Base-by-base conservation (phyloP, 2,888 invertebrate genomes). In the Galeruca laticollis region DNA sequence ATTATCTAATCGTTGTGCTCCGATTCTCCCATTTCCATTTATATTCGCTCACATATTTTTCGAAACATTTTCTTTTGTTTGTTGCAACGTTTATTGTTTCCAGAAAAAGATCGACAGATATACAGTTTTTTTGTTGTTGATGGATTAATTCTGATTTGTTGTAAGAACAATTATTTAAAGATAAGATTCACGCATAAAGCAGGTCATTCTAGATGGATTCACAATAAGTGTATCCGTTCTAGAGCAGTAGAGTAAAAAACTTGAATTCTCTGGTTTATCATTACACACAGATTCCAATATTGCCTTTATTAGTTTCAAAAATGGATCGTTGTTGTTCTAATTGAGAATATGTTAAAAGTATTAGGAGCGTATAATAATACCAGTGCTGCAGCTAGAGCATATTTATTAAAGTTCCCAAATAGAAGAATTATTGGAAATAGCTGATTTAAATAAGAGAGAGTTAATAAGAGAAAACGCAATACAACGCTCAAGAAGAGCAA, bases 1-100 rank as follows among this genome's bases (percentile, higher is more conserved):
- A 69, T 69, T 69, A 69, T 69, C 68, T 69, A 69, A 69, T 62
- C 68, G 68, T 69, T 51, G 68, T 69, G 68, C 68, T 69, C 68
- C 68, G 63, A 59, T 69, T 69, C 68, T 40, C 59, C 43, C 63
- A 59, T 60, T 69, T 63, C 68, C 68, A 69, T 63, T 69, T 63
- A 59, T 59, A 63, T 69, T 59, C 51, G 63, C 59, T 63, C 56
- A 63, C 52, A 49, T 40, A 63, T 69, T 69, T 69, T 69, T 68
- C 64, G 64, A 64, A 64, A 64, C 56, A 21, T 64, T 64, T 64
- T 64, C 64, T 64, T 54, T 64, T 64, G 56, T 64, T 64, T 64
- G 56, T 64, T 56, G 33, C 56, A 56, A n/a, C 43, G 56, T 56
- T 64, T 64, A 64, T 64, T 64, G 64, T 64, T 64, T 64, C 64